Evolutionary conservation across 2,797 vertebrate genomes (phyloP).

Genomic region (Schizothorax lantsangensis): DNA sequence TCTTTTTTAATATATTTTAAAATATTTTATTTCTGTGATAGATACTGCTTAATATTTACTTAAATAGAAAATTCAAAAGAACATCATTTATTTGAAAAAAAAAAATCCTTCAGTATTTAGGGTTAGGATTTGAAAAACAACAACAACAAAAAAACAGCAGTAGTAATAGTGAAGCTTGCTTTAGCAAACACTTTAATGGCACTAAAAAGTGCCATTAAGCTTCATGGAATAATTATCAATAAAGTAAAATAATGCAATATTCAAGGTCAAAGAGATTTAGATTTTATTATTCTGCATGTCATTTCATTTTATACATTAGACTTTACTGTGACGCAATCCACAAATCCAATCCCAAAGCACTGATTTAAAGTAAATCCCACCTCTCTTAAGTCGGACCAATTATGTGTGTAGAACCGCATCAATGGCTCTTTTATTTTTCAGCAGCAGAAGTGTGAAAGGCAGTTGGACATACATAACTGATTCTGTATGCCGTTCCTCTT

Average conservation of each 20-base stretch:
- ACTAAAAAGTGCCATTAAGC: background rate
- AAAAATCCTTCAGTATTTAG: too few species aligned
- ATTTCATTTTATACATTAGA: slow-evolving; percentile 7
- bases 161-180: too few species aligned
- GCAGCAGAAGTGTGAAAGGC: slow-evolving; percentile 18
- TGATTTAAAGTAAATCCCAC: slow-evolving; percentile 43
- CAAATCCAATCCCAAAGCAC: slow-evolving; percentile 25
- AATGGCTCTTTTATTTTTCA: slow-evolving; percentile 35
- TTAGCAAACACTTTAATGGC: too few species aligned
- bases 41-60: too few species aligned
- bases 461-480: slow-evolving; percentile 33
- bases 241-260: background rate
- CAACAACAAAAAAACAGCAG: too few species aligned
- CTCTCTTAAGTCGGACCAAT: slow-evolving; percentile 15
- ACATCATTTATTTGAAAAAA: too few species aligned
- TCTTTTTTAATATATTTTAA: too few species aligned
- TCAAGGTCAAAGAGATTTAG: slow-evolving; percentile 4
- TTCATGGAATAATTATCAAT: background rate
- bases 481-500: slow-evolving; percentile 20
- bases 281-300: background rate
- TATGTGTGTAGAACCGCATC: slow-evolving; percentile 38
- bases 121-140: too few species aligned
- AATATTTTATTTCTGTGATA: too few species aligned
- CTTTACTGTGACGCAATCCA: background rate
- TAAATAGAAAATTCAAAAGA: too few species aligned